phyloP scores from a whole-genome alignment of 2,888 invertebrate genomes.

The Acanthacorydalis orientalis region DNA sequence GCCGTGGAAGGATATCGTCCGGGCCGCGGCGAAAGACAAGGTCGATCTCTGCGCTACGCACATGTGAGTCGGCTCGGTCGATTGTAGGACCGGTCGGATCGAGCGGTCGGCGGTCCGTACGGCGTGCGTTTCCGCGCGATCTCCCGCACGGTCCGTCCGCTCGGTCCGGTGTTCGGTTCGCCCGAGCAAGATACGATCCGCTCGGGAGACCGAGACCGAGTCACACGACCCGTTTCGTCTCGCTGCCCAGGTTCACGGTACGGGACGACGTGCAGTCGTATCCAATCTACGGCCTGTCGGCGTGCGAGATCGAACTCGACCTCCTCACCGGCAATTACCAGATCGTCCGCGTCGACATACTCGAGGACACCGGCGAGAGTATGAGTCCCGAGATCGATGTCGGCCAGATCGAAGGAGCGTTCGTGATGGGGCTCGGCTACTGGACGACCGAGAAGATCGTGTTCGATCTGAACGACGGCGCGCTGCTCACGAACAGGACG shows the following conservation, averaged over 20 bases:
- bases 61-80: too few species aligned
- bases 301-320: constrained; percentile 60
- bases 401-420: constrained; percentile 66
- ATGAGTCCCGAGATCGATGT: constrained; percentile 56
- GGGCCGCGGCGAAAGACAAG: not conserved
- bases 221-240: too few species aligned
- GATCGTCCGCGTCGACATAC: constrained; percentile 46
- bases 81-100: too few species aligned
- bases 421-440: constrained; percentile 60
- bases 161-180: too few species aligned
- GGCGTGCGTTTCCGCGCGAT: too few species aligned
- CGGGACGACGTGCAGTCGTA: constrained; percentile 37
- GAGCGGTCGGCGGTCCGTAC: too few species aligned
- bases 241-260: constrained; percentile 13
- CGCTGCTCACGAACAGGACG: constrained; percentile 54
- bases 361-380: constrained; percentile 58
- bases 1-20: not conserved
- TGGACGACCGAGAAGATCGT: constrained; percentile 57
- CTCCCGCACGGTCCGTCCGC: too few species aligned
- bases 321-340: constrained; percentile 60
- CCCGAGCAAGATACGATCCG: too few species aligned
- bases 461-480: constrained; percentile 44
- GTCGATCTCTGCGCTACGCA: not conserved
- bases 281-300: constrained; percentile 42
- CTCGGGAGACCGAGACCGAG: too few species aligned